These are phyloP conservation scores for Lineus longissimus DNA, from an alignment of 1,140 invertebrate genomes.

Conservation along the genomic window DNA sequence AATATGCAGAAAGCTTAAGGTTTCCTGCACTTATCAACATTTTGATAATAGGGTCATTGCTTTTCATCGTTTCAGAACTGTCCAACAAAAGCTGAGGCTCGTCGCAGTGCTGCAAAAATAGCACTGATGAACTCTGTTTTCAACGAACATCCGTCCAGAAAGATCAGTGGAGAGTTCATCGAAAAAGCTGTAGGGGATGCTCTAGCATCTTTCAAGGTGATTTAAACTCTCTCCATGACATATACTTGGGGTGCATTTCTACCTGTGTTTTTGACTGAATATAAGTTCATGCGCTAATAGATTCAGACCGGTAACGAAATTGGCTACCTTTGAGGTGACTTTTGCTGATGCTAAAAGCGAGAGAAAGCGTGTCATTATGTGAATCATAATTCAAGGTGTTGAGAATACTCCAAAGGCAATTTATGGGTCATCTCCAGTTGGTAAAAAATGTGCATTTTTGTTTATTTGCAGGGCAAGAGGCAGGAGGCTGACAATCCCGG, in stretches of 20 bases:
- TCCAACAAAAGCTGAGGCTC: constrained; percentile 88
- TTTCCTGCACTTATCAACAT: too few relatives aligned
- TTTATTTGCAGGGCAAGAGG: constrained; percentile 55
- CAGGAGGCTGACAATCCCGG: constrained; percentile 62
- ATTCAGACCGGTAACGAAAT: too few relatives aligned
- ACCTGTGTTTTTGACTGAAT: neutral
- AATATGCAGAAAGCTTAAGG: too few relatives aligned
- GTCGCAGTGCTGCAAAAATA: constrained; percentile 89
- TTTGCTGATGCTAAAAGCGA: too few relatives aligned
- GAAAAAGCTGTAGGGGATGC: constrained; percentile 88
- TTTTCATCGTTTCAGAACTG: constrained; percentile 72
- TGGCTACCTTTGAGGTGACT: too few relatives aligned
- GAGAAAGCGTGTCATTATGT: too few relatives aligned
- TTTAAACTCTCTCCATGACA: constrained; percentile 1
- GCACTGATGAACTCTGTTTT: constrained; percentile 96
- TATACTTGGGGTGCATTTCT: neutral
- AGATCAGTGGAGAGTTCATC: constrained; percentile 90
- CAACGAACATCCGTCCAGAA: constrained; percentile 89
- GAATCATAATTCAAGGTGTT: too few relatives aligned
- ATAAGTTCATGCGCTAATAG: too few relatives aligned
- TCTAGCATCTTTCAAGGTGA: constrained; percentile 61
- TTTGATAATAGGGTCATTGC: too few relatives aligned
- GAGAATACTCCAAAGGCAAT: too few relatives aligned
- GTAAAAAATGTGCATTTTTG: neutral
- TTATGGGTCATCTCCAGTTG: too few relatives aligned